Evolutionary conservation across 2,888 invertebrate species (phyloP).

Genomic region (Caenorhabditis doughertyi): DNA sequence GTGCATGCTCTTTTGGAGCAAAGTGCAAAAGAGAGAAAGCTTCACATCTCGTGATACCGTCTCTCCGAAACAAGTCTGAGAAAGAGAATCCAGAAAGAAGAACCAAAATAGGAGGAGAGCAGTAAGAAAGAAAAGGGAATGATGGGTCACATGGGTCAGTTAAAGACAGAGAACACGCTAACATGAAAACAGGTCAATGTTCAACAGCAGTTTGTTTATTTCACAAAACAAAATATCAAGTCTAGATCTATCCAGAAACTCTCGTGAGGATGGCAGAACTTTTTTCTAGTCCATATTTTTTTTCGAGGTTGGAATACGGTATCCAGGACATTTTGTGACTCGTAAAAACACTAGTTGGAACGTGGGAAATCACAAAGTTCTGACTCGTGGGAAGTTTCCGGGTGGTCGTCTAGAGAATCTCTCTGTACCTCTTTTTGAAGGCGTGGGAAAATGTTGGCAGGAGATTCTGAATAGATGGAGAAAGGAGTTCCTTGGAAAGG

Average conservation of each 20-base stretch:
- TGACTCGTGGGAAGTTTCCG: background rate
- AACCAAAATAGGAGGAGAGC: background rate
- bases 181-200: background rate
- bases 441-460: background rate
- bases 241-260: background rate
- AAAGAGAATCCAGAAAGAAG: slow-evolving; percentile 22
- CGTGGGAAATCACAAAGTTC: too few species aligned
- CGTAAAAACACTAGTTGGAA: too few species aligned
- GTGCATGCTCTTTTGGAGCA: slow-evolving; percentile 28
- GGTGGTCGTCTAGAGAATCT: background rate
- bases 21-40: slow-evolving; percentile 33
- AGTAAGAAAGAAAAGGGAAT: background rate
- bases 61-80: background rate
- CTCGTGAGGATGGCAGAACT: background rate
- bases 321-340: background rate
- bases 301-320: background rate
- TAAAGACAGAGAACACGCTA: slow-evolving; percentile 18
- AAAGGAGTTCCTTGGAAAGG: too few species aligned
- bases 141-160: slow-evolving; percentile 15
- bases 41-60: slow-evolving; percentile 52
- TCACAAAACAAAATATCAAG: background rate
- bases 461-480: too few species aligned
- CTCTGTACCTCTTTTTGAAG: background rate
- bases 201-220: background rate
- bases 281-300: background rate